Conservation (phyloP, 92 coral and sea anemone genomes). For the Actinernus sp. region DNA sequence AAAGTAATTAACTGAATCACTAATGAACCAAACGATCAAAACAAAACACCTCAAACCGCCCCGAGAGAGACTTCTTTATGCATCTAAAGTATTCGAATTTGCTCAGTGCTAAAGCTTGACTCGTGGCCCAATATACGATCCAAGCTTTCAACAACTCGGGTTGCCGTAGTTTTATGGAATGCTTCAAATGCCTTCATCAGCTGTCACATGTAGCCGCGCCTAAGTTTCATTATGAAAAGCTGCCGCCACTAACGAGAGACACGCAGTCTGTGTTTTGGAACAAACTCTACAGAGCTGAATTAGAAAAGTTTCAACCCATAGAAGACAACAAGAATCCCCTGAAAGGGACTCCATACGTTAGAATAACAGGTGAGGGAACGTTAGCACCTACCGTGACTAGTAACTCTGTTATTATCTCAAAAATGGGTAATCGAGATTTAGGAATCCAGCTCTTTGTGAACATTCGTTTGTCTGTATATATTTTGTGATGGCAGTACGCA, state of each 20-base stretch:
- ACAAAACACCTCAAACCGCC: neutral
- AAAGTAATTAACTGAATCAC: conserved; percentile 2
- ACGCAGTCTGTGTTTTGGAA: conserved; percentile 55
- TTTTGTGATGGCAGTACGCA: neutral
- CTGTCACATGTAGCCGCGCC: conserved; percentile 45
- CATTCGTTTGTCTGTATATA: neutral
- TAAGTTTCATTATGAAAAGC: conserved; percentile 25
- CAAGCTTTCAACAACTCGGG: neutral
- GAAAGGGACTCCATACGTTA: neutral
- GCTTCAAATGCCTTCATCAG: conserved; percentile 13
- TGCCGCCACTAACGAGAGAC: conserved; percentile 46
- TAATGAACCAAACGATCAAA: conserved; percentile 1
- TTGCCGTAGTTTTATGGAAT: conserved; percentile 39
- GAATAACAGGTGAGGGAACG: conserved; percentile 11
- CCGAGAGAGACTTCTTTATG: neutral
- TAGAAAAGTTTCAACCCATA: conserved; percentile 4
- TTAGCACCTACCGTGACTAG: neutral
- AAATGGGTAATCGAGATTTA: neutral
- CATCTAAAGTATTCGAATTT: neutral
- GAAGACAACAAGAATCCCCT: neutral
- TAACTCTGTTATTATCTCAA: neutral
- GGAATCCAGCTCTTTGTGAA: neutral
- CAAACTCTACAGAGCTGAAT: conserved; percentile 36
- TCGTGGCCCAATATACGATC: neutral
- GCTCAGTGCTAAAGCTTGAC: neutral